These are phyloP conservation scores for Oreochromis grahami DNA, from an alignment of 2,797 vertebrate genomes.

Conservation along the genomic window DNA sequence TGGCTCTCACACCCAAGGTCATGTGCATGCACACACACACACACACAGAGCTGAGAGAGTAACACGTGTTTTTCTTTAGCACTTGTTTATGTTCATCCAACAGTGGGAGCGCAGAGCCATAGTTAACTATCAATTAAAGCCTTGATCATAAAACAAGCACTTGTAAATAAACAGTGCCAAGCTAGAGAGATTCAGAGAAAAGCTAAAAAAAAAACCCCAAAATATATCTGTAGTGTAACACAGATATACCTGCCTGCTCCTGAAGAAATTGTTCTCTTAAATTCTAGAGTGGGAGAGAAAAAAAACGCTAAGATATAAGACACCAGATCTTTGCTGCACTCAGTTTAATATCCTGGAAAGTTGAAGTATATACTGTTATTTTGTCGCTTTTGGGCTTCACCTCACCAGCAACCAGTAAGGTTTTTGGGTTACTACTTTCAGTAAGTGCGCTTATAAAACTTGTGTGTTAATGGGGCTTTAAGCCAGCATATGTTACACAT, in stretches of 20 bases:
- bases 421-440: slow-evolving; percentile 49
- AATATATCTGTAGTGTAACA: background rate
- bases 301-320: background rate
- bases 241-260: background rate
- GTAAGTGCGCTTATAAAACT: slow-evolving; percentile 52
- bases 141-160: slow-evolving; percentile 68
- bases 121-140: slow-evolving; percentile 75
- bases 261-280: background rate
- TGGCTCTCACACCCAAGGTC: slow-evolving; percentile 65
- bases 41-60: slow-evolving; percentile 32
- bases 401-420: slow-evolving; percentile 16
- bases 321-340: background rate
- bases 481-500: slow-evolving; percentile 40
- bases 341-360: background rate
- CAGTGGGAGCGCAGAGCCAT: slow-evolving; percentile 62
- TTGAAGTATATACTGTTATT: background rate
- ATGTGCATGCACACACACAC: slow-evolving; percentile 6
- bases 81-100: slow-evolving; percentile 78
- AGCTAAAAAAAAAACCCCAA: background rate
- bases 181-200: background rate
- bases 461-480: slow-evolving; percentile 55
- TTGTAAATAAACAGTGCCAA: slow-evolving; percentile 68
- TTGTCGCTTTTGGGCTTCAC: slow-evolving; percentile 3
- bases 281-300: background rate
- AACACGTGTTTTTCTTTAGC: slow-evolving; percentile 78